Base-by-base conservation (phyloP, 2,888 invertebrate genomes). In the Aleiodes leptofemur region DNA sequence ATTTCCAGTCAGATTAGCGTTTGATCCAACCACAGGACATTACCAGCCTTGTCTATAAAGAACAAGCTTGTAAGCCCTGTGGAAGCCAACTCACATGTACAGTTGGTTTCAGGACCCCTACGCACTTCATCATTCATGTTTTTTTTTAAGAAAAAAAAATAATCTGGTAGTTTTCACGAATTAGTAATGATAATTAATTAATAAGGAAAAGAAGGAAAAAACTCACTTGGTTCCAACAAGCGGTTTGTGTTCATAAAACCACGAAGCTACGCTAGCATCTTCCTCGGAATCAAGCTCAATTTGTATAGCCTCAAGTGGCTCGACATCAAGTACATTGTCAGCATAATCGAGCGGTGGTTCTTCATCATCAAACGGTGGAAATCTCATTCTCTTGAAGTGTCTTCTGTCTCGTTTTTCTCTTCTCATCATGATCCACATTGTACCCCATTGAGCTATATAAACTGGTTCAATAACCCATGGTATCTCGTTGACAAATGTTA, bases 381-480 rank as follows among this genome's bases (percentile, higher is more conserved):
- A 99, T 82, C 99, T 92, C 99, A 99, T 99, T 83, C 99, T 92
- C 90, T 99, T 99, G 89, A 99, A 99, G 90, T 99, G 99, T 43
- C 99, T 93, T 88, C 99, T 95, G 91, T 99, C 99, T 79, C 99
- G 92, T 90, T 99, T 99, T 88, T 99, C 99, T 83, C 99, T 93
- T 82, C 99, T 92, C 99, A 99, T 99, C 98, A 99, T 99, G 83
- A 99, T 99, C 99, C 99, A 99, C 99, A 99, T 99, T 0, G 99
- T 98, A 57, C 98, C 99, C 99, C 99, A 99, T 88, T 99, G 99
- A 0, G 99, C 99, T 81, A 99, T 98, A 88, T 99, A 99, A 5
- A 99, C 96, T 0, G 99, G 99, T 87, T 99, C 99, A 83, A 99
- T 96, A 3, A 99, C 98, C 98, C 99, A 98, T 1, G 99, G 99